Conservation (phyloP, 1,140 invertebrate genomes). For the Dreissena polymorpha region DNA sequence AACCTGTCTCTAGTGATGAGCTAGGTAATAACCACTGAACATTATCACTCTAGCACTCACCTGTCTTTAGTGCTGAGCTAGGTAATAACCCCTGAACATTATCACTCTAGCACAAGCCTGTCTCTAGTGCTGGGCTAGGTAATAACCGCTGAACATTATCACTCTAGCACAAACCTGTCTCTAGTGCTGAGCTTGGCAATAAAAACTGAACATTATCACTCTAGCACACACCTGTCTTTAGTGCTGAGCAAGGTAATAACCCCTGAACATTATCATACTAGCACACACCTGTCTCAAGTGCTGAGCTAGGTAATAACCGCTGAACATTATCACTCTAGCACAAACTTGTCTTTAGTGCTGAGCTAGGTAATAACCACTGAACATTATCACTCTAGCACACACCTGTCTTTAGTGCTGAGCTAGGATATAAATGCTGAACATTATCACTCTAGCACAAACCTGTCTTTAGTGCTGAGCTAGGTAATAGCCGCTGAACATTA, state of each 20-base stretch:
- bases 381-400: background rate
- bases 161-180: conserved; percentile 28
- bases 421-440: background rate
- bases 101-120: conserved; percentile 5
- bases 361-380: conserved; percentile 12
- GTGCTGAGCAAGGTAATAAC: conserved; percentile 27
- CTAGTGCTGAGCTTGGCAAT: conserved; percentile 31
- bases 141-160: background rate
- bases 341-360: conserved; percentile 44
- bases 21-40: background rate
- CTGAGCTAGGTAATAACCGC: conserved; percentile 28
- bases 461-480: conserved; percentile 42
- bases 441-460: background rate
- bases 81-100: background rate
- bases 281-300: conserved; percentile 33
- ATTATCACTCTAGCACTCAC: background rate
- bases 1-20: conserved; percentile 50
- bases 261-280: background rate
- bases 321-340: background rate
- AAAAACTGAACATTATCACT: background rate
- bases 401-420: conserved; percentile 49
- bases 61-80: conserved; percentile 46
- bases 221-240: conserved; percentile 33
- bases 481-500: background rate
- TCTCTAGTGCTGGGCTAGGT: conserved; percentile 44